Conservation (phyloP, 2,888 invertebrate species). For the Cheilosia urbana region DNA sequence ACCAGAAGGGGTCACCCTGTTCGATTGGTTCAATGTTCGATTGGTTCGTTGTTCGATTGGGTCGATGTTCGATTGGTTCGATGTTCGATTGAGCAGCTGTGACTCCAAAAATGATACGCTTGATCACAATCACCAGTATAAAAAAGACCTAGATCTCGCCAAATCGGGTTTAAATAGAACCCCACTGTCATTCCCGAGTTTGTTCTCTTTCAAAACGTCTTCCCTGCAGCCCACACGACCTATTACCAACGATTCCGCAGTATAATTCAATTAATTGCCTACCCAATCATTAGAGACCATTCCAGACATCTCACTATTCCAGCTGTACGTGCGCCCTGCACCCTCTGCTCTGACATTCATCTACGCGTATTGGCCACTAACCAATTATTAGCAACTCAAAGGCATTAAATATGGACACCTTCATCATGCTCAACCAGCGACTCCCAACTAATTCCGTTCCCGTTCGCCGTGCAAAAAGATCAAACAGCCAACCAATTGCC, state of each 20-base stretch:
- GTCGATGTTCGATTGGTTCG: too few species aligned
- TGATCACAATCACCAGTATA: too few species aligned
- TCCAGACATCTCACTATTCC: slow-evolving; percentile 63
- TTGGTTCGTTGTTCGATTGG: too few species aligned
- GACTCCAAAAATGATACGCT: too few species aligned
- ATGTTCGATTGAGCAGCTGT: too few species aligned
- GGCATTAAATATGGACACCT: slow-evolving; percentile 75
- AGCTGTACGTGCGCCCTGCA: slow-evolving; percentile 4
- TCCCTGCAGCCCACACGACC: slow-evolving; percentile 17
- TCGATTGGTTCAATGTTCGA: too few species aligned
- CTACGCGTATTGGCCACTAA: slow-evolving; percentile 35
- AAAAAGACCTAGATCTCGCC: too few species aligned
- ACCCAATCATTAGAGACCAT: slow-evolving; percentile 62
- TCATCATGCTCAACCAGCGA: slow-evolving; percentile 47
- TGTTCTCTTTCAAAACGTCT: background rate
- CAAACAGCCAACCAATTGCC: slow-evolving; percentile 50
- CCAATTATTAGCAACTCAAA: slow-evolving; percentile 71
- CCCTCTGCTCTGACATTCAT: slow-evolving; percentile 8
- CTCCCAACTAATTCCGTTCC: slow-evolving; percentile 61
- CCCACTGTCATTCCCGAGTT: too few species aligned
- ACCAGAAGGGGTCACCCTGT: too few species aligned
- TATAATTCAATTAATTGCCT: slow-evolving; percentile 72
- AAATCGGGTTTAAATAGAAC: too few species aligned
- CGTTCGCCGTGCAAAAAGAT: slow-evolving; percentile 27
- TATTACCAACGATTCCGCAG: background rate